Conservation (phyloP, 2,113 vertebrate species). For the Pangasianodon gigas region DNA sequence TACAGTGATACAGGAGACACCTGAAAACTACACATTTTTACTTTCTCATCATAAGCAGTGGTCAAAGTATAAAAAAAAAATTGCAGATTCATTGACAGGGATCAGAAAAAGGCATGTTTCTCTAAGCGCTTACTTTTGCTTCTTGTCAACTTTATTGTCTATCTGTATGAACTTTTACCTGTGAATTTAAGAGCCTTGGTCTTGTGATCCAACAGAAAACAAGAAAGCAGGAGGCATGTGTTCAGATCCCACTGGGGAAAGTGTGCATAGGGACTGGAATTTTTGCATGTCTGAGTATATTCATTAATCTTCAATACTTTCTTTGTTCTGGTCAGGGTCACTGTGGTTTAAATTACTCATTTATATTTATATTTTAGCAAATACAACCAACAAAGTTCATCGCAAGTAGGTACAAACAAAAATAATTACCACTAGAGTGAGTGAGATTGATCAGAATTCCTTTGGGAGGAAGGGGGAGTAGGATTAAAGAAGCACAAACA, state of each 20-base stretch:
- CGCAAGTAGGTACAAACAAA: neutral
- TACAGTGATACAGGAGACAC: neutral
- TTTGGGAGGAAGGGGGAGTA: neutral
- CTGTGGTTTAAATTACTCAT: neutral
- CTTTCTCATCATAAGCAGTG: neutral
- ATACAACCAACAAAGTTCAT: neutral
- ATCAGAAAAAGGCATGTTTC: neutral
- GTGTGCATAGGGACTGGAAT: neutral
- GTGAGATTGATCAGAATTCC: neutral
- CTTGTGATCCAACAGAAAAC: neutral
- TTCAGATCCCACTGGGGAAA: neutral
- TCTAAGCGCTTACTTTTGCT: neutral
- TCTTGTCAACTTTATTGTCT: neutral
- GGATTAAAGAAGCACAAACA: neutral
- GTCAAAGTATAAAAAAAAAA: neutral
- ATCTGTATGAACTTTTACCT: neutral
- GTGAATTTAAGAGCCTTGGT: neutral
- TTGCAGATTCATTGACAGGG: neutral
- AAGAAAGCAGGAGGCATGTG: neutral
- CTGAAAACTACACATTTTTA: neutral
- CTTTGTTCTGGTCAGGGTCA: neutral
- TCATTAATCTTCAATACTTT: constrained; percentile 3
- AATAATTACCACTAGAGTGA: neutral
- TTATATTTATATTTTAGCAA: neutral
- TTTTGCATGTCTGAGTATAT: neutral